Evolutionary conservation across 2,113 vertebrate genomes (phyloP).

Genomic region (Tragelaphus buxtoni): DNA sequence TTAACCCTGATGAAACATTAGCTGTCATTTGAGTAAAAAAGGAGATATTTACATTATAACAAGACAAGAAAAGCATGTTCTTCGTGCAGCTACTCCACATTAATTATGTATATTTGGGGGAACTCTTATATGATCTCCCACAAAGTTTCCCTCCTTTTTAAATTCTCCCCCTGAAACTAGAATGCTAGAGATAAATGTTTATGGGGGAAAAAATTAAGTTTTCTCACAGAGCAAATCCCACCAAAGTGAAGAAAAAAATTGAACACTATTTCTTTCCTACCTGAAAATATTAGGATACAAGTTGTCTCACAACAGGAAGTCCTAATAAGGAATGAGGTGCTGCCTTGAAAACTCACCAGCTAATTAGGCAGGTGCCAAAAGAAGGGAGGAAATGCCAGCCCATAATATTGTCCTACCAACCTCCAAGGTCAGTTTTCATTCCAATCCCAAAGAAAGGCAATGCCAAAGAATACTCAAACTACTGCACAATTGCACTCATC

Average conservation of each 20-base stretch:
- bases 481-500: not conserved
- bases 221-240: slow-evolving; percentile 49
- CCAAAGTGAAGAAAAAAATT: slow-evolving; percentile 47
- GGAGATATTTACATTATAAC: not conserved
- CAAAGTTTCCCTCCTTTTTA: not conserved
- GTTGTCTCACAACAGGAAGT: not conserved
- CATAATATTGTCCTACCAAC: not conserved
- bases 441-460: not conserved
- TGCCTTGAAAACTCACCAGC: not conserved
- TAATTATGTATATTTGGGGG: not conserved
- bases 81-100: not conserved
- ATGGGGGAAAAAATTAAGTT: slow-evolving; percentile 49
- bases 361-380: not conserved
- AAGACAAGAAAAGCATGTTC: not conserved
- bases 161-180: slow-evolving; percentile 24
- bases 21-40: not conserved
- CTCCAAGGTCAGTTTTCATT: not conserved
- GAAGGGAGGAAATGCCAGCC: not conserved
- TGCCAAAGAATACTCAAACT: not conserved
- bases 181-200: slow-evolving; percentile 31
- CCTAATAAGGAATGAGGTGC: not conserved
- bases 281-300: not conserved
- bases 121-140: not conserved
- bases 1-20: not conserved
- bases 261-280: slow-evolving; percentile 14